A percentile compares a stretch with the other conserved stretches of the same genome.
Conservation (phyloP, 2,113 vertebrate species). For the Pan troglodytes region DNA sequence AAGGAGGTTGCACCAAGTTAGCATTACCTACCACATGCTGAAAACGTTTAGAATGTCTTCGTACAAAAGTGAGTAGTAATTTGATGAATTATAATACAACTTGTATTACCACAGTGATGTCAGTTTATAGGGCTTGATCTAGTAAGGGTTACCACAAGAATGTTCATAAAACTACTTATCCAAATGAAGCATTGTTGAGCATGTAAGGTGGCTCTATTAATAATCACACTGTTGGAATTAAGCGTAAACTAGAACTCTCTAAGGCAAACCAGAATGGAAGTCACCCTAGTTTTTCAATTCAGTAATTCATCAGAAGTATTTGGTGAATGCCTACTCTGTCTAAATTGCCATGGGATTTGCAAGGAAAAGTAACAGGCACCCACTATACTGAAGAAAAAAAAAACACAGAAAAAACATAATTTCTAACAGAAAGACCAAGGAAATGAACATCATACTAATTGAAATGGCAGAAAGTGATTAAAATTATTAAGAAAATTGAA, state of each 20-base stretch:
- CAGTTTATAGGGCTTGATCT: neutral
- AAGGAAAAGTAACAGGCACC: neutral
- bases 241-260: neutral
- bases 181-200: neutral
- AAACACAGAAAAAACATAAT: neutral
- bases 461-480: neutral
- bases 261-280: neutral
- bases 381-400: neutral
- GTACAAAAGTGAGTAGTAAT: neutral
- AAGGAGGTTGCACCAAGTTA: neutral
- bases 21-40: neutral
- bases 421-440: neutral
- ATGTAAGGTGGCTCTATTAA: neutral
- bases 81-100: neutral
- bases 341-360: neutral
- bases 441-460: neutral
- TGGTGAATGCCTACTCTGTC: neutral
- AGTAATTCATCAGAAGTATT: neutral
- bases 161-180: neutral
- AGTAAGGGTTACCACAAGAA: neutral
- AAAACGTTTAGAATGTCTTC: neutral
- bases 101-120: neutral
- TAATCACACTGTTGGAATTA: neutral
- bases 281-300: neutral
- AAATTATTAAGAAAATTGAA: neutral